Conservation (phyloP, 2,888 invertebrate genomes). For the Eupsilia transversa region DNA sequence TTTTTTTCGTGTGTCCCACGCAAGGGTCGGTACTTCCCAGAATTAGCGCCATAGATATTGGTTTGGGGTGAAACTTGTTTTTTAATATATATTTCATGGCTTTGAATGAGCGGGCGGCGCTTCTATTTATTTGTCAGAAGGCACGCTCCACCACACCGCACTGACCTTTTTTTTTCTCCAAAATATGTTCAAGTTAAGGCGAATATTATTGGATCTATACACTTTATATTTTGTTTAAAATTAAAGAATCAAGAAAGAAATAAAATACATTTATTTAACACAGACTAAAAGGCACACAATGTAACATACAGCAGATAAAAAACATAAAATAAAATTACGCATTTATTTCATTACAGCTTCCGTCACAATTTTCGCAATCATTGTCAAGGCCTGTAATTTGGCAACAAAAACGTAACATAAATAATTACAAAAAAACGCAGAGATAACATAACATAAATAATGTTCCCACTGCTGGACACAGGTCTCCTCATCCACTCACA, state of each 20-base stretch:
- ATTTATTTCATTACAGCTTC: slow-evolving; percentile 20
- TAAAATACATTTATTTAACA: no score
- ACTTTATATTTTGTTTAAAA: background rate
- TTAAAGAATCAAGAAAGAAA: no score
- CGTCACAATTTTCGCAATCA: slow-evolving; percentile 10
- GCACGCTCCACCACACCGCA: slow-evolving; percentile 24
- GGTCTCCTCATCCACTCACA: no score
- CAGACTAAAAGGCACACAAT: no score
- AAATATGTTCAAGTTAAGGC: slow-evolving; percentile 10
- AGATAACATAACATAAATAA: no score
- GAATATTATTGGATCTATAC: background rate
- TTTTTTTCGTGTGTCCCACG: slow-evolving; percentile 67
- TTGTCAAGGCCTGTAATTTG: slow-evolving; percentile 40
- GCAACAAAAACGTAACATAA: slow-evolving; percentile 27
- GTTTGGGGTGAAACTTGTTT: slow-evolving; percentile 60
- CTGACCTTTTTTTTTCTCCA: slow-evolving; percentile 13
- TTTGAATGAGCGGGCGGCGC: slow-evolving; percentile 69
- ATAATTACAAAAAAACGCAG: slow-evolving; percentile 2
- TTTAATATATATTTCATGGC: slow-evolving; percentile 64
- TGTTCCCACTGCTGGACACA: no score
- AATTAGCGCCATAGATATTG: slow-evolving; percentile 66
- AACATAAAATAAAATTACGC: no score
- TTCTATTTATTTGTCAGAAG: slow-evolving; percentile 60
- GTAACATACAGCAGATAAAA: no score
- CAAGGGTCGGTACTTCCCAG: slow-evolving; percentile 74